Base-by-base conservation (phyloP, 2,888 invertebrate genomes). In the Drosophila gaucha region DNA sequence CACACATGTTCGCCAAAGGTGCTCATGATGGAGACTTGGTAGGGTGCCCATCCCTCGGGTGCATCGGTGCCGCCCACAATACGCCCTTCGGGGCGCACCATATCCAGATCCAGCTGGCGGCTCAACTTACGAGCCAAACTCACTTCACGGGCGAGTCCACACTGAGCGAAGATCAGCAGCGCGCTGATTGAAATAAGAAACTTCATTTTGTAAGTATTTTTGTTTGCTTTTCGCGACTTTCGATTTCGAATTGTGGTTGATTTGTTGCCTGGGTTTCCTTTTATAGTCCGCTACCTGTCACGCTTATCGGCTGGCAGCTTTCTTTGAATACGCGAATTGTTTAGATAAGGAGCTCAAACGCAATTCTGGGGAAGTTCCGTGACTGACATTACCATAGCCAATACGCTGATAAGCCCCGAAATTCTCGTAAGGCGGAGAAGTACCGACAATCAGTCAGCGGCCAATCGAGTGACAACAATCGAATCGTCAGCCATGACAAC, bases 21-120 rank as follows among this genome's bases (percentile, higher is more conserved):
- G 31, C 59, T 86, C 74, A 90, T 90, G 30, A 91, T 84, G 36
- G 91, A 91, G n/a, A 91, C 90, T 64, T 91, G 90, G 65, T 90
- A 91, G 35, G 91, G 91, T 0, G 89, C 85, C 3, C 47, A 65
- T 6, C 80, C 89, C 0, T 60, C 57, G 5, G 67, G 35, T 0
- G 84, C 89, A 3, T 63, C 74, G 1, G 18, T 33, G 5, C 91
- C 90, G 6, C 90, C 89, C 10, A 90, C 67, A 24, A 91, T 73
- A 5, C 89, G 80, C 0, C 72, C 20, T 24, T 89, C 79, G 0
- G 66, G 73, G 8, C 28, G 57, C 10, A 63, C 41, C 9, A 43
- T 31, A 10, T 75, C 52, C 6, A 14, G 20, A 20, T 77, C 75
- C 38, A 74, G 33, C 12, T 83, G 83, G 0, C 49, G 80, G 5